These are phyloP conservation scores for Pardalotus punctatus DNA, from an alignment of 2,113 vertebrate genomes.

Conservation along the genomic window DNA sequence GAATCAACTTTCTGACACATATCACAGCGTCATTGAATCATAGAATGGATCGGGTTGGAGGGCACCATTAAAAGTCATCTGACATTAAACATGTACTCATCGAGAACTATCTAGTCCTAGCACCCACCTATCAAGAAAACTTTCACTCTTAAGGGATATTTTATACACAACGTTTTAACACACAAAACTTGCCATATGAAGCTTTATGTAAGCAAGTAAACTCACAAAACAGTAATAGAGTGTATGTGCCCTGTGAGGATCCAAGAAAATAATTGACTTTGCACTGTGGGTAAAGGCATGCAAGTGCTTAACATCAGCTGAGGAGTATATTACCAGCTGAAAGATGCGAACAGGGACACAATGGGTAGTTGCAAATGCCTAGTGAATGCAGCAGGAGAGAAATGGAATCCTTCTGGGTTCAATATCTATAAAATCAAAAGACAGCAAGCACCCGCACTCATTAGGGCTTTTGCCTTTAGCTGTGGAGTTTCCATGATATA, in stretches of 20 bases:
- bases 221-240: not conserved
- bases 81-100: not conserved
- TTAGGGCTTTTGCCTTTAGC: not conserved
- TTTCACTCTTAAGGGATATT: not conserved
- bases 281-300: not conserved
- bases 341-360: not conserved
- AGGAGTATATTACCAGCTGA: not conserved
- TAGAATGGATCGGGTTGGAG: not conserved
- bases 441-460: not conserved
- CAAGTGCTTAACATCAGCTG: not conserved
- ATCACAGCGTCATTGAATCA: not conserved
- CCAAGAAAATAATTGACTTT: constrained; percentile 24
- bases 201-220: not conserved
- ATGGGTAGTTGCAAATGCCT: not conserved
- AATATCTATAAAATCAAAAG: not conserved
- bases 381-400: not conserved
- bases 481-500: not conserved
- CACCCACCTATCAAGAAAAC: not conserved
- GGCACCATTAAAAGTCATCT: not conserved
- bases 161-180: not conserved
- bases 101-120: not conserved
- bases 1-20: not conserved
- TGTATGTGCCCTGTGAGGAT: not conserved
- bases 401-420: constrained; percentile 37
- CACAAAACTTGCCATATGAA: not conserved